Conservation (phyloP, 2,113 vertebrate genomes). For the Chloebia gouldiae region DNA sequence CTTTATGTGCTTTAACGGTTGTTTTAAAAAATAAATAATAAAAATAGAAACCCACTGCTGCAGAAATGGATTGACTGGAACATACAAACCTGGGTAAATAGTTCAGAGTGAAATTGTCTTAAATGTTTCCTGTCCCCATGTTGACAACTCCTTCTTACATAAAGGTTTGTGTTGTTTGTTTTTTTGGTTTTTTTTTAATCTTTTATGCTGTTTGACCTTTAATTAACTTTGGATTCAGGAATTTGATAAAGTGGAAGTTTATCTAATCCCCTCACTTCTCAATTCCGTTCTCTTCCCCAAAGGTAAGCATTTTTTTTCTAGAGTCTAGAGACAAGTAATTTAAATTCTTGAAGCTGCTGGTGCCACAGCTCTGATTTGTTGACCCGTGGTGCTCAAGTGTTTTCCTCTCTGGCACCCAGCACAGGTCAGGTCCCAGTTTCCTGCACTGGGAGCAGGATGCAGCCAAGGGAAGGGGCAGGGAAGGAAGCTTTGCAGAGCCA, state of each 20-base stretch:
- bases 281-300: background rate
- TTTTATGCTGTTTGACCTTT: background rate
- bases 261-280: background rate
- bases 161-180: background rate
- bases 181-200: too few relatives aligned
- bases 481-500: background rate
- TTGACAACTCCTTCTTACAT: too few relatives aligned
- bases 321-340: background rate
- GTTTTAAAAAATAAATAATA: background rate
- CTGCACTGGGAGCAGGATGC: background rate
- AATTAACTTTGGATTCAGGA: background rate
- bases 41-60: rapidly evolving
- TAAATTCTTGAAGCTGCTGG: background rate
- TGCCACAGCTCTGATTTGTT: background rate
- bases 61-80: background rate
- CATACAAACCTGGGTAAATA: background rate
- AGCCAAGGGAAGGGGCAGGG: background rate
- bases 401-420: background rate
- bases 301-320: background rate
- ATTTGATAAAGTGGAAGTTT: background rate
- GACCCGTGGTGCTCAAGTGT: rapidly evolving
- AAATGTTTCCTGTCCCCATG: background rate
- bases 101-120: background rate
- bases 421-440: background rate
- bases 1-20: background rate